Evolutionary conservation across 2,113 vertebrate genomes (phyloP).

Genomic region (Balaeniceps rex): DNA sequence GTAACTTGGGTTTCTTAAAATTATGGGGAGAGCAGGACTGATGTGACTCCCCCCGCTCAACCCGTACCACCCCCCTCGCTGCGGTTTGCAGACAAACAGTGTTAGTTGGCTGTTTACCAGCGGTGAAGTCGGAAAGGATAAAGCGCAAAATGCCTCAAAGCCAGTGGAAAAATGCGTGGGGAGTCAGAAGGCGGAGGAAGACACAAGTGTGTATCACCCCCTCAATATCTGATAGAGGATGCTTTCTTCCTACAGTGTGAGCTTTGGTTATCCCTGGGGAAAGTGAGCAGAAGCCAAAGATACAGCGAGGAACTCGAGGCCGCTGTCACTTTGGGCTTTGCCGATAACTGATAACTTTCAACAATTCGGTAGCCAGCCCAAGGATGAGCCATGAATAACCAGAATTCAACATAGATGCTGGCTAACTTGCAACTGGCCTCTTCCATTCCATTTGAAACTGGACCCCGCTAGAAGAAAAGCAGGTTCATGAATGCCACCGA

Average conservation of each 20-base stretch:
- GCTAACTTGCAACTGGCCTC: neutral
- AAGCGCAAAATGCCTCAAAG: neutral
- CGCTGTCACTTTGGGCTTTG: neutral
- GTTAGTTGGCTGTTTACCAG: neutral
- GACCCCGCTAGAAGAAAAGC: neutral
- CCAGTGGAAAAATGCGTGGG: rapidly evolving
- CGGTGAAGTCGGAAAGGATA: rapidly evolving
- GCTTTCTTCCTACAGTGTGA: rapidly evolving
- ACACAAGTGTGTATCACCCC: neutral
- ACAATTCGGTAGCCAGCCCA: neutral
- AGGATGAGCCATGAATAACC: neutral
- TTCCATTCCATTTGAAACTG: neutral
- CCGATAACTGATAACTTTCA: neutral
- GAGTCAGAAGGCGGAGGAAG: neutral
- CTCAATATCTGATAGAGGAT: neutral
- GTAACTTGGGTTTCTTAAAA: neutral
- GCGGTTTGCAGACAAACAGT: neutral
- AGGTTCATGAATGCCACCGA: neutral
- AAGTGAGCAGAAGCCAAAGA: neutral
- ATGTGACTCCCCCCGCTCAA: neutral
- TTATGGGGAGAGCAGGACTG: neutral
- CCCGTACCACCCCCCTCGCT: rapidly evolving
- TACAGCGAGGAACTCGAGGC: rapidly evolving
- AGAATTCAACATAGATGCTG: neutral
- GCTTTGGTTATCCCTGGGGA: neutral